Percentiles rank a stretch among this genome's conserved stretches.
Evolutionary conservation across 1,140 invertebrate species (phyloP).

Genomic region (Brachionus calyciflorus): DNA sequence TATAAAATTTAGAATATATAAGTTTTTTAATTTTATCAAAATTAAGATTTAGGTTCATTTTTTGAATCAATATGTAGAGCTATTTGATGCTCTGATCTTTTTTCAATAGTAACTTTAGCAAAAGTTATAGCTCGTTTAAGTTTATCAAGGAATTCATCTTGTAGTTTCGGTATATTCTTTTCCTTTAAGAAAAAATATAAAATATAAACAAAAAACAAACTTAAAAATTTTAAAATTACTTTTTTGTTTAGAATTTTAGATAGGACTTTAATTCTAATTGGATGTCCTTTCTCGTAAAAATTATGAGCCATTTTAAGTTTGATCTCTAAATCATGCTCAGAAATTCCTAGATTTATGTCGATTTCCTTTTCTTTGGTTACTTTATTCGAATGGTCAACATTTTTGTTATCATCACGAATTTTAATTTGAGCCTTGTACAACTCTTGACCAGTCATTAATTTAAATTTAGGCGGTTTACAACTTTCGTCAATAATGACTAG

Average conservation of each 20-base stretch:
- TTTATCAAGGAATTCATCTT: slow-evolving; percentile 38
- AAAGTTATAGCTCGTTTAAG: neutral
- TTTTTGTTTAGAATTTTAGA: slow-evolving; percentile 45
- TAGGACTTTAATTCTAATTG: slow-evolving; percentile 24
- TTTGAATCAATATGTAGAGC: slow-evolving; percentile 10
- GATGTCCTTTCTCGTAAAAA: slow-evolving; percentile 45
- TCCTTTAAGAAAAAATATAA: neutral
- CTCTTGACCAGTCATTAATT: slow-evolving; percentile 42
- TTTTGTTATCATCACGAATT: neutral
- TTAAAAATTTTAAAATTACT: neutral
- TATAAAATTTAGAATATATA: too few relatives aligned
- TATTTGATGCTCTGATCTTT: slow-evolving; percentile 29
- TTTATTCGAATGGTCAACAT: neutral
- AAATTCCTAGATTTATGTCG: slow-evolving; percentile 32
- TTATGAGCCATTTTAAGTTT: slow-evolving; percentile 31
- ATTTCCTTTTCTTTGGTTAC: slow-evolving; percentile 34
- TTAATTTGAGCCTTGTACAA: slow-evolving; percentile 39
- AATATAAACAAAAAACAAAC: neutral
- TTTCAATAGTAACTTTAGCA: slow-evolving; percentile 17
- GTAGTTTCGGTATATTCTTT: slow-evolving; percentile 33
- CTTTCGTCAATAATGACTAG: slow-evolving; percentile 27
- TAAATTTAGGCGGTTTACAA: slow-evolving; percentile 26
- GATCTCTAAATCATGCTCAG: slow-evolving; percentile 41
- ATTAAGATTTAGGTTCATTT: too few relatives aligned
- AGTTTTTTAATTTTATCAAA: too few relatives aligned